These are phyloP conservation scores for Lacerta bilineata DNA, from an alignment of 2,797 vertebrate genomes.

Conservation along the genomic window DNA sequence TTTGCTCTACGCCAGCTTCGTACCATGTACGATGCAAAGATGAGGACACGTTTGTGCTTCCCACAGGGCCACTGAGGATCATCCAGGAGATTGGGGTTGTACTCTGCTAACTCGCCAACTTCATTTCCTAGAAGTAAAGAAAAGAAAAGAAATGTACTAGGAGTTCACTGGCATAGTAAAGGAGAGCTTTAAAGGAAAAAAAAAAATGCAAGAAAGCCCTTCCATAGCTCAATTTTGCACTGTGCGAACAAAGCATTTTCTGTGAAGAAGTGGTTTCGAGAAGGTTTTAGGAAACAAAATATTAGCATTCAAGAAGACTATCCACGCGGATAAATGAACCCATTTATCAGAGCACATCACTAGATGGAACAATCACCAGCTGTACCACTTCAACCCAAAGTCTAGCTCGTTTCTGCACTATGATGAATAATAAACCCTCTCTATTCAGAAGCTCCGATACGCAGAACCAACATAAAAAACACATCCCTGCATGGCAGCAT, in stretches of 20 bases:
- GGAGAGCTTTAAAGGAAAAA: not conserved
- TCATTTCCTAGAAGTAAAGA: constrained; percentile 79
- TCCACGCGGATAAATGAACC: no score
- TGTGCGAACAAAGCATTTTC: no score
- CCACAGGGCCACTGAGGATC: constrained; percentile 98
- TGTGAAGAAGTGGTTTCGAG: no score
- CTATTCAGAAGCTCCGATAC: not conserved
- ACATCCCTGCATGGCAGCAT: not conserved
- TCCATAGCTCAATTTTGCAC: no score
- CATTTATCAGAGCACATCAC: not conserved
- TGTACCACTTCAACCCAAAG: not conserved
- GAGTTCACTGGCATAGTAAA: not conserved
- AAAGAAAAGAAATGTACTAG: not conserved
- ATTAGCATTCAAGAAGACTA: no score
- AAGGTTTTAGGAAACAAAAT: no score
- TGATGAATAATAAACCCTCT: not conserved
- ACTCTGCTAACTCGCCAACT: constrained; percentile 86
- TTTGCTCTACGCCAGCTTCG: constrained; percentile 52
- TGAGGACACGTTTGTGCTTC: constrained; percentile 96
- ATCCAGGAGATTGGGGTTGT: constrained; percentile 95
- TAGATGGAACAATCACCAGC: not conserved
- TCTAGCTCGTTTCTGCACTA: not conserved
- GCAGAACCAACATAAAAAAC: not conserved
- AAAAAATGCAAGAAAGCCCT: not conserved
- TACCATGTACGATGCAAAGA: constrained; percentile 98